phyloP scores from a whole-genome alignment of 2,113 vertebrate genomes.

The Puma concolor region DNA sequence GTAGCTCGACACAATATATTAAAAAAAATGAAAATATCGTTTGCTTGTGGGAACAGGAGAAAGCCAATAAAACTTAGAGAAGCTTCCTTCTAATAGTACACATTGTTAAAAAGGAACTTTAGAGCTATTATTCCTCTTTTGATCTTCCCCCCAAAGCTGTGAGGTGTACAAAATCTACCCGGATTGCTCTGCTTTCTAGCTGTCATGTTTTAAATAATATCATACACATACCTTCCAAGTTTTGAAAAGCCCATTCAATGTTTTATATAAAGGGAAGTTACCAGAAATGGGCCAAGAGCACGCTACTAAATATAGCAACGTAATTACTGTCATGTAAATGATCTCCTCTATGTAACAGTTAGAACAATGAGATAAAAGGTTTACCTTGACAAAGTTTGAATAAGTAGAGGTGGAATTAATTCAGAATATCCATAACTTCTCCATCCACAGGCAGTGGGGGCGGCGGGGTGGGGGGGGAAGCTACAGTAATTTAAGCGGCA shows the following conservation, averaged over 20 bases:
- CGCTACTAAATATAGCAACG: conserved; percentile 59
- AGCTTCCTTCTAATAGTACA: conserved; percentile 77
- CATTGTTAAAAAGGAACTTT: conserved; percentile 73
- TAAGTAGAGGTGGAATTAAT: not conserved
- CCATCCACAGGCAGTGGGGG: not conserved
- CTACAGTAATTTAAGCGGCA: not conserved
- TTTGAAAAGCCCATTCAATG: conserved; percentile 75
- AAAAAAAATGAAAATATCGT: conserved; percentile 60
- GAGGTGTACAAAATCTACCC: not conserved
- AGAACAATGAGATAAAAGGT: conserved; percentile 46
- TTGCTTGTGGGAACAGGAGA: conserved; percentile 47
- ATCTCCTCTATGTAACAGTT: conserved; percentile 16
- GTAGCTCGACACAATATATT: not conserved
- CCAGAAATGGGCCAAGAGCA: conserved; percentile 28
- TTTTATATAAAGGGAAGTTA: conserved; percentile 56
- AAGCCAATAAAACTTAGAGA: conserved; percentile 64
- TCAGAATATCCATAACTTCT: conserved; percentile 4
- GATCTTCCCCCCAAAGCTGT: conserved; percentile 24
- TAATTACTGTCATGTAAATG: conserved; percentile 64
- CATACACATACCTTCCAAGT: conserved; percentile 64
- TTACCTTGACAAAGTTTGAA: conserved; percentile 47
- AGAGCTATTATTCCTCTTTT: conserved; percentile 8
- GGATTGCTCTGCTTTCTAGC: conserved; percentile 29
- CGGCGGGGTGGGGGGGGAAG: accelerated
- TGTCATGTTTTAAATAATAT: conserved; percentile 74